Conservation (phyloP, 2,888 invertebrate genomes). For the Stenchaetothrips biformis region DNA sequence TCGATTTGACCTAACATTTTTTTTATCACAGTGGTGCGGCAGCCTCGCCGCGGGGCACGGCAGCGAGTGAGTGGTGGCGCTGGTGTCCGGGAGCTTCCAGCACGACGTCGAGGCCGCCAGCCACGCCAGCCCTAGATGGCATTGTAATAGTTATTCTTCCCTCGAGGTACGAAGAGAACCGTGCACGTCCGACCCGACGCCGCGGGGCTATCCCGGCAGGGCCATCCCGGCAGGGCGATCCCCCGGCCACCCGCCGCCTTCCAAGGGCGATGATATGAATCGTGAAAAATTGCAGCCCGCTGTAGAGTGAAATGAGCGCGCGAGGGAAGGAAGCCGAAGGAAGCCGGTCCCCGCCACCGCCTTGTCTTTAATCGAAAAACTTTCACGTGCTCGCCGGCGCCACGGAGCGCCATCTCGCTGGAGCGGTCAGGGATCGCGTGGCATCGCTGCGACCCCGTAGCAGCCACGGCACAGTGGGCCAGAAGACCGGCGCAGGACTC, state of each 20-base stretch:
- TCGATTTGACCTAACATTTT: too few relatives aligned
- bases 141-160: conserved; percentile 1
- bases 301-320: conserved; percentile 7
- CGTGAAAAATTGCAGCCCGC: conserved; percentile 16
- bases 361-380: conserved; percentile 14
- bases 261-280: conserved; percentile 21
- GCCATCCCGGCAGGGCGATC: background rate
- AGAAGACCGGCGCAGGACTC: too few relatives aligned
- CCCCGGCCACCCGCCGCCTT: background rate
- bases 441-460: too few relatives aligned
- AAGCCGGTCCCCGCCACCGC: background rate
- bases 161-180: background rate
- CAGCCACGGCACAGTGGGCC: too few relatives aligned
- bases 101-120: background rate
- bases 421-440: too few relatives aligned
- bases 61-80: too few relatives aligned
- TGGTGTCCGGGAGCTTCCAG: too few relatives aligned
- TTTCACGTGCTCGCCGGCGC: background rate
- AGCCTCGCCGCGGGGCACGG: too few relatives aligned
- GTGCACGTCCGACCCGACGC: background rate
- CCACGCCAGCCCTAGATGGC: background rate
- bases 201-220: background rate
- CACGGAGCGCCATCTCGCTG: background rate
- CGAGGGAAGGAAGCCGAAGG: too few relatives aligned
- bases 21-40: too few relatives aligned